Evolutionary conservation across 2,888 invertebrate species (phyloP).

Genomic region (Gasteruption jaculator): DNA sequence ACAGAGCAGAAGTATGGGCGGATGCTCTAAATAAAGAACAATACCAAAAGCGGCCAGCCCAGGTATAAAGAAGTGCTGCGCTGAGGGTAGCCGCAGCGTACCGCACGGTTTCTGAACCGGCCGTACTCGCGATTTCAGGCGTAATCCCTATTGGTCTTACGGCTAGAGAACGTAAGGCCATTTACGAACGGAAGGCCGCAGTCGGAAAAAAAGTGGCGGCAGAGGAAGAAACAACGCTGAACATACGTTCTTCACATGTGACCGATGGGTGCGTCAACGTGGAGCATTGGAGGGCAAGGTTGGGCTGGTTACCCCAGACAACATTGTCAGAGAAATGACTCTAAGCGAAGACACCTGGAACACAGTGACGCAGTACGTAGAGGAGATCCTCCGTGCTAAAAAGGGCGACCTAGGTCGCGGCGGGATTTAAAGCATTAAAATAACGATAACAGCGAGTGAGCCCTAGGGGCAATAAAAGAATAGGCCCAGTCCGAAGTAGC

Average conservation of each 20-base stretch:
- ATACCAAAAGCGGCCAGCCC: slow-evolving; percentile 20
- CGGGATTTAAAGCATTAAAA: too few relatives aligned
- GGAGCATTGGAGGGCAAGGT: slow-evolving; percentile 5
- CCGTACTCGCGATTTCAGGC: slow-evolving; percentile 22
- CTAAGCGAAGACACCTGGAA: slow-evolving; percentile 4
- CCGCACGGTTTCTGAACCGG: slow-evolving; percentile 23
- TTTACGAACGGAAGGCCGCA: neutral
- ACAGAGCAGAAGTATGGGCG: slow-evolving; percentile 24
- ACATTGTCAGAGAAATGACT: slow-evolving; percentile 16
- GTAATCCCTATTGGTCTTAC: slow-evolving; percentile 21
- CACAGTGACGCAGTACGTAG: neutral
- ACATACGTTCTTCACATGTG: slow-evolving; percentile 19
- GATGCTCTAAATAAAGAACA: slow-evolving; percentile 18
- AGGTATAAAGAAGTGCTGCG: slow-evolving; percentile 20
- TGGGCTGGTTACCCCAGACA: slow-evolving; percentile 14
- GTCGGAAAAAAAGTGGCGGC: neutral
- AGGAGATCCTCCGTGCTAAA: too few relatives aligned
- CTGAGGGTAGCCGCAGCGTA: slow-evolving; percentile 22
- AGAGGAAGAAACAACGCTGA: slow-evolving; percentile 9
- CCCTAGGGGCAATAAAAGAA: too few relatives aligned
- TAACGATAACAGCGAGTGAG: too few relatives aligned
- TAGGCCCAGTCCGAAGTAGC: too few relatives aligned
- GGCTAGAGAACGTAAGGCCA: slow-evolving; percentile 11
- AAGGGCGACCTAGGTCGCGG: too few relatives aligned
- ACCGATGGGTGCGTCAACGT: slow-evolving; percentile 15